Base-by-base conservation (phyloP, 2,797 vertebrate species). In the Poecilia velifera region DNA sequence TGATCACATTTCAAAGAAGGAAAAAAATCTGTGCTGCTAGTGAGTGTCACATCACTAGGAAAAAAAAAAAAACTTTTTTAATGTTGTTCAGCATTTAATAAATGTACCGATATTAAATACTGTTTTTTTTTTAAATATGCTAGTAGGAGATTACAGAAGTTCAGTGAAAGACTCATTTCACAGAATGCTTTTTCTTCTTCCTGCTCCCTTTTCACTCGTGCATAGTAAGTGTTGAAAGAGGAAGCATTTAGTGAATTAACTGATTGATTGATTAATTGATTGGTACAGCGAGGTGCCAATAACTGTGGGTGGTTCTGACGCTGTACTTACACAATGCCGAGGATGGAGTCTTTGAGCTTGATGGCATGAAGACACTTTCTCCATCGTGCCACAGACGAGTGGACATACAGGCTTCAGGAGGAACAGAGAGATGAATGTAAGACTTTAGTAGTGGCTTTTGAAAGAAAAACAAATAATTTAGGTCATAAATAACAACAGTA, bases 321-420 rank as follows among this genome's bases (percentile, higher is more conserved):
- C 12, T 28, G 45, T 76, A 96, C 98, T 93, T 95, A 99, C 98
- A 99, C 98, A 59, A 99, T 94, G 88, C 97, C 97, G 81, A 99
- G 96, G 77, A 99, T 98, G 0, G 98, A 98, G 88, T 99, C 98
- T 93, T 99, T 99, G 78, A 99, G 95, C 92, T 98, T 99, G 93
- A 99, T 99, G 0, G 98, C 98, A 70, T 99, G 98, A 74, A 99
- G 97, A 93, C 98, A 99, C 87, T 98, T 98, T 94, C 97, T 98
- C 98, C 98, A 99, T 83, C 97, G 96, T 74, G 97, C 97, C 76
- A 99, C 97, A 0, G 98, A 97, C 0, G 98, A 99, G 90, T 99
- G 98, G 34, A 99, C 98, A 0, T 99, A 99, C 36, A 99, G 94
- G 96, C 98, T 99, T 62, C 2, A 83, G 85, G 53, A 6, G 34